Evolutionary conservation across 2,797 vertebrate species (phyloP).

Genomic region (Poecile montanus): DNA sequence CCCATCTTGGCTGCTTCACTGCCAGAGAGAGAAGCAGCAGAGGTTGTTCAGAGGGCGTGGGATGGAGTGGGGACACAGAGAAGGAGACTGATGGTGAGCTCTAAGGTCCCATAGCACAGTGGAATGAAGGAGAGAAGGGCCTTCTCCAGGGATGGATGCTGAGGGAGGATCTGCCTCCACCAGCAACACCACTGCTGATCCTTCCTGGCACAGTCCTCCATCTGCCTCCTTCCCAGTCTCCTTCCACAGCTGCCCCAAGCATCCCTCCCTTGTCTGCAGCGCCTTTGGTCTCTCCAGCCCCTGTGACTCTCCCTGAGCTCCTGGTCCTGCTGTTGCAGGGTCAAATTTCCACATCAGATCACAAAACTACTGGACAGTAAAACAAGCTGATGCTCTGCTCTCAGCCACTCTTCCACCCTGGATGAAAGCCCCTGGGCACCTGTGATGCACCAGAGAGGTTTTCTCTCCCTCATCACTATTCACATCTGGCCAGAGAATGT

Average conservation of each 20-base stretch:
- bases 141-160: not conserved
- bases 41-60: not conserved
- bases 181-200: not conserved
- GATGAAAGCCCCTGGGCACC: rapidly evolving
- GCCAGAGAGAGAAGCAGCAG: not conserved
- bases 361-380: not conserved
- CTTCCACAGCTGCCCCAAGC: not conserved
- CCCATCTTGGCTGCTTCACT: not conserved
- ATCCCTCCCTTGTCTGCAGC: not conserved
- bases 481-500: not conserved
- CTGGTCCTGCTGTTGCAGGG: not conserved
- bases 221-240: rapidly evolving
- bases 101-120: not conserved
- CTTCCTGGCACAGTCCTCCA: not conserved
- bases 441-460: not conserved
- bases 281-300: not conserved
- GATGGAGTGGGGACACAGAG: not conserved
- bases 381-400: not conserved
- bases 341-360: not conserved
- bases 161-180: not conserved
- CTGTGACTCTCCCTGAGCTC: not conserved
- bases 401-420: rapidly evolving
- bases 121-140: not conserved
- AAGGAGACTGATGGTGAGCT: no score
- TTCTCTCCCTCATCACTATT: not conserved